Base-by-base conservation (phyloP, 2,888 invertebrate genomes). In the Proisotoma minuta region DNA sequence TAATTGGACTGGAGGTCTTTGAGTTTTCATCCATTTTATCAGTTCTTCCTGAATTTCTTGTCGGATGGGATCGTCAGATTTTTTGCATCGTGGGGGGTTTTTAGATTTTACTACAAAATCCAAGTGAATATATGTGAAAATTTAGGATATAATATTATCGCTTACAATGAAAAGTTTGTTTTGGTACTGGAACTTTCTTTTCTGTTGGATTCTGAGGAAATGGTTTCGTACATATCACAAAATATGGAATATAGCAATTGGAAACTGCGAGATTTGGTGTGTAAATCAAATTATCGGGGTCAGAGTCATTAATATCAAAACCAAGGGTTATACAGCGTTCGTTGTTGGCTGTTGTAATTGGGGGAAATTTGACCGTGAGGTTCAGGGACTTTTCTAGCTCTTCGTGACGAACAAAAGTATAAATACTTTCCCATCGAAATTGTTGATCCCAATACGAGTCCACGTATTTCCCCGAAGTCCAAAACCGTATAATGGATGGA, bases 391-490 rank as follows among this genome's bases (percentile, higher is more conserved):
- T 22, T 15, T 49, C 23, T 22, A 23, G 15, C 3, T 5, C 23
- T 49, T 5, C 5, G 23, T 49, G 8, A 23, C 23, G 8, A 4
- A 49, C 22, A 22, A 49, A 49, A 22, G 8, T 5, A 15, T 24
- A 20, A 5, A 49, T 23, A 5, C 23, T 49, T 24, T 49, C 49
- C 8, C 23, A 49, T 5, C 49, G 49, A 24, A 49, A 49, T 15
- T 49, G 20, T 4, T 4, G 8, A 24, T 49, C 49, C 5, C 15
- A 15, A 23, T 20, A 49, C 15, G 8, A 22, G 18, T 49, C 20
- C 4, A 49, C 49, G 15, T 49, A 49, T 22, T 49, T 49, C 15
- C 49, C 49, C 4, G 49, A 49, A 20, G 49, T 49, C 49, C 49
- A 49, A 23, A 49, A 49, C 15, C 49, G 18, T 23, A 23, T 24